Base-by-base conservation (phyloP, 1,140 invertebrate genomes). In the Rhagoletis pomonella region DNA sequence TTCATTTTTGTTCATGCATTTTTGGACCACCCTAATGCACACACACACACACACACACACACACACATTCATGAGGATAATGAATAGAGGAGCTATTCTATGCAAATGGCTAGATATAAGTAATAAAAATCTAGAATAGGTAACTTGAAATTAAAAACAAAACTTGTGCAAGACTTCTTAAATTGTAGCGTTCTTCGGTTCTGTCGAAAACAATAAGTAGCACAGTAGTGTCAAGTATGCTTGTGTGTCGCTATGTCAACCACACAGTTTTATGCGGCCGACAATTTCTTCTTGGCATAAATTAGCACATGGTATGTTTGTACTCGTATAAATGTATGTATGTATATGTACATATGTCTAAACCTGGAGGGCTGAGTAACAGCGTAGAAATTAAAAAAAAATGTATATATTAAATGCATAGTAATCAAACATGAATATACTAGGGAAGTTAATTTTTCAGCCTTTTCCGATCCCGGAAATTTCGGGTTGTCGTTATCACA, bases 51-150 rank as follows among this genome's bases (percentile, higher is more conserved):
- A 6, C 62, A 19, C 29, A 29, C 29, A 29, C 29, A 29, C 65
- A 42, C 29, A 65, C n/a, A 6, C 62, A 19, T 12, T 67, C 44
- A 73, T 9, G 67, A 10, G 42, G 39, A 44, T 73, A 47, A 47
- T 47, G 44, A 17, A 44, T 10, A 9, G 67, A 39, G 39, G 39
- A 17, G 67, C 47, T 29, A 0, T 5, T 14, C 14, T 47, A 58
- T 81, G 73, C 73, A 81, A 50, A 81, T 81, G 44, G 47, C 1
- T 2, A 55, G 29, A 29, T 29, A 29, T 29, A 29, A 29, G 29
- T 81, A 55, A 58, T 81, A 55, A 81, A 81, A 81, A 81, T 50
- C 73, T 19, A 55, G 73, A 81, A 81, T 81, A 19, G 73, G 73
- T 55, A 81, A 81, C 73, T 81, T 81, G 73, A 29, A 29, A 81